These are phyloP conservation scores for Colistium nudipinnis DNA, from an alignment of 2,113 vertebrate genomes.

Conservation along the genomic window DNA sequence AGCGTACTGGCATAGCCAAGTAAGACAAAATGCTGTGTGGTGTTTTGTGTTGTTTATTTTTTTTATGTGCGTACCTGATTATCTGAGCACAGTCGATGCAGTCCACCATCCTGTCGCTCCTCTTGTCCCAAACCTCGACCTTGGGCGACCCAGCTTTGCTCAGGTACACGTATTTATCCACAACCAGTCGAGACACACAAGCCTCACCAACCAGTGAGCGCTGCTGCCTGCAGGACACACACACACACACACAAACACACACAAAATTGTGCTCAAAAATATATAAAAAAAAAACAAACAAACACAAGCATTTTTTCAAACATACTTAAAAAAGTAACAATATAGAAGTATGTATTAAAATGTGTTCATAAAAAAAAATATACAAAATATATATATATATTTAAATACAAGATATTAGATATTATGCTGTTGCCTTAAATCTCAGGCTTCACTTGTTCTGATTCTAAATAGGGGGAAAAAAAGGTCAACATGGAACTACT, in stretches of 20 bases:
- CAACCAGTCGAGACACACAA: conserved; percentile 88
- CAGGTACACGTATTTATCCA: conserved; percentile 90
- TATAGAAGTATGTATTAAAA: too few species aligned
- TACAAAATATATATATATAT: too few species aligned
- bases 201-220: conserved; percentile 81
- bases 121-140: conserved; percentile 96
- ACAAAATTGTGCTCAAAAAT: too few species aligned
- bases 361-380: too few species aligned
- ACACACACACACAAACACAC: not conserved
- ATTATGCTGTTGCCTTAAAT: too few species aligned
- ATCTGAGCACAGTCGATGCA: conserved; percentile 89
- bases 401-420: too few species aligned
- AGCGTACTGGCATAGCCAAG: too few species aligned
- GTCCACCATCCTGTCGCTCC: conserved; percentile 87
- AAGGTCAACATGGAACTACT: conserved; percentile 76
- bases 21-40: not conserved
- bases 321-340: too few species aligned
- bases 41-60: not conserved
- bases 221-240: conserved; percentile 78
- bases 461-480: too few species aligned
- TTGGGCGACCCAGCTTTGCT: conserved; percentile 89
- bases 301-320: too few species aligned
- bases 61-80: conserved; percentile 82
- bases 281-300: too few species aligned
- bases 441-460: too few species aligned